Percentiles rank a stretch among this genome's conserved stretches.
These are phyloP conservation scores for Epizoanthus stellaris DNA, from an alignment of 92 coral and sea anemone species.

Conservation along the genomic window DNA sequence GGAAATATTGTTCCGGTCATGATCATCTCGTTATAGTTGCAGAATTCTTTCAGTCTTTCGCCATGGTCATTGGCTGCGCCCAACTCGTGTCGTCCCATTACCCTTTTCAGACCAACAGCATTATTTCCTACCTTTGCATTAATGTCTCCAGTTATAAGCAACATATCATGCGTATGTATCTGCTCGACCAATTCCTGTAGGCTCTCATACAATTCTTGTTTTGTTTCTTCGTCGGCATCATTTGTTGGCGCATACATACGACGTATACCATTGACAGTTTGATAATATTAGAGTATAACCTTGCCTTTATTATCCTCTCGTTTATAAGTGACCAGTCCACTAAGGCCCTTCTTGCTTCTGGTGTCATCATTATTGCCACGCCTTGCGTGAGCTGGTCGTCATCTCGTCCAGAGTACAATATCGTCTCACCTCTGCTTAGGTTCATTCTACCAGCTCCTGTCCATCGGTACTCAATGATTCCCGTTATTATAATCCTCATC, in stretches of 20 bases:
- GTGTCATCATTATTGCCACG: background rate
- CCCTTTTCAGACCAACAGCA: background rate
- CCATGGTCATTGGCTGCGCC: background rate
- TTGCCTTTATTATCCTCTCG: background rate
- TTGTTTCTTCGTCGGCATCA: background rate
- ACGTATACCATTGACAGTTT: no score
- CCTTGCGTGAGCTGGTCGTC: background rate
- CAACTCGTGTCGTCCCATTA: background rate
- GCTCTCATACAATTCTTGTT: constrained; percentile 32
- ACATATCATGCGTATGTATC: background rate
- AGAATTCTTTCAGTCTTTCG: background rate
- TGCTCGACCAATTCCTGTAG: background rate
- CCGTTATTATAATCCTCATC: background rate
- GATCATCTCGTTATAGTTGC: no score
- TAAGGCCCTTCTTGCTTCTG: background rate
- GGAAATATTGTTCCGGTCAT: no score
- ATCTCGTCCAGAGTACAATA: background rate
- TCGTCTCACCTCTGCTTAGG: background rate
- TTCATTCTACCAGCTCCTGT: background rate
- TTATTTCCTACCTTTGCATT: background rate
- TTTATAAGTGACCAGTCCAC: background rate
- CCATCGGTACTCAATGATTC: background rate
- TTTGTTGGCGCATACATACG: constrained; percentile 43
- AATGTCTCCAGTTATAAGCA: background rate
- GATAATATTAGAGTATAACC: background rate